phyloP scores from a whole-genome alignment of 2,888 invertebrate species.

The Rhamnusium bicolor region DNA sequence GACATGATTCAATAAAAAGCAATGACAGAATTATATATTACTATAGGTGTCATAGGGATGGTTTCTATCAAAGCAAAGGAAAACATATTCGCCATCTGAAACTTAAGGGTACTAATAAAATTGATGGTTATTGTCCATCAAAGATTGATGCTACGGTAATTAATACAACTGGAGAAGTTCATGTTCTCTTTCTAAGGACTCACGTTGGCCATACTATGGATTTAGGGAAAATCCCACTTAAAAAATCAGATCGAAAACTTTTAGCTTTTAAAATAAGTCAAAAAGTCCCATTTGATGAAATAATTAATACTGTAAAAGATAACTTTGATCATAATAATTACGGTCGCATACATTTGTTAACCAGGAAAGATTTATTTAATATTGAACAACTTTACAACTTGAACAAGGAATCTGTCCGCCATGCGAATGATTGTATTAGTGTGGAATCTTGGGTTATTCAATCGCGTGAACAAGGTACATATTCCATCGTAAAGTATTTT shows the following conservation, averaged over 20 bases:
- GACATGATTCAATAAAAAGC: not conserved
- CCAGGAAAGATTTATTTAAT: not conserved
- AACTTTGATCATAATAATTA: not conserved
- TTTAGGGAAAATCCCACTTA: not conserved
- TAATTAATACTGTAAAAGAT: not conserved
- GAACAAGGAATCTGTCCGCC: not conserved
- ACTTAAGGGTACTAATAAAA: not conserved
- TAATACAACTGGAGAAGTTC: not conserved
- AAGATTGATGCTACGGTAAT: not conserved
- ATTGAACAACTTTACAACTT: not conserved
- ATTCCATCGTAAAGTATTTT: conserved; percentile 31
- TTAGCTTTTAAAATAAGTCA: not conserved
- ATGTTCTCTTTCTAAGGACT: not conserved
- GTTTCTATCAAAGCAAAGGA: not conserved
- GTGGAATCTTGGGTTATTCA: not conserved
- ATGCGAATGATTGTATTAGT: conserved; percentile 12
- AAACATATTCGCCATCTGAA: not conserved
- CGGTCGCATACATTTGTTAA: not conserved
- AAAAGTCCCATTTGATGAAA: not conserved
- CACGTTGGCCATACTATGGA: not conserved
- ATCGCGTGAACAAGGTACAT: not conserved
- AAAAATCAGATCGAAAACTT: not conserved
- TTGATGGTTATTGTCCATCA: not conserved
- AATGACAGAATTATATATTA: not conserved
- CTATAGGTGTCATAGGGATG: not conserved